Evolutionary conservation across 2,113 vertebrate genomes (phyloP).

Genomic region (Thunnus maccoyii): DNA sequence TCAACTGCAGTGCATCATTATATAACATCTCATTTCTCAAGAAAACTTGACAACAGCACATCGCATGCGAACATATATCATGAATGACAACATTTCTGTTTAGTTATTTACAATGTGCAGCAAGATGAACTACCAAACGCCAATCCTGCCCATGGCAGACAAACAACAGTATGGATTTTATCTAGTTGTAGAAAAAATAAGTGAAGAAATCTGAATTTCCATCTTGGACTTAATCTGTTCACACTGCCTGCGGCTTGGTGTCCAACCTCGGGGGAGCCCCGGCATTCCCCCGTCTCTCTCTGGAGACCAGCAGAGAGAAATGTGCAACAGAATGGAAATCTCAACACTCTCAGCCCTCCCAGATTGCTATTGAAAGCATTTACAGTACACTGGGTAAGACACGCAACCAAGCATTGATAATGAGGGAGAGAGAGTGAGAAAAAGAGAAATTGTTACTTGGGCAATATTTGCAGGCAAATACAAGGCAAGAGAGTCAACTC

Average conservation of each 20-base stretch:
- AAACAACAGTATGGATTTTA: conserved; percentile 58
- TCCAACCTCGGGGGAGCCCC: conserved; percentile 75
- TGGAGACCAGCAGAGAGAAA: conserved; percentile 74
- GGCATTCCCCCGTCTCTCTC: conserved; percentile 71
- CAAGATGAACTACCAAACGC: conserved; percentile 38
- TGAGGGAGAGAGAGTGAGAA: conserved; percentile 55
- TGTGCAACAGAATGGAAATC: conserved; percentile 84
- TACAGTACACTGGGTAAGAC: conserved; percentile 82
- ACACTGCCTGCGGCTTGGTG: conserved; percentile 74
- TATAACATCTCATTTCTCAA: conserved; percentile 18
- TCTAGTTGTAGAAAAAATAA: conserved; percentile 43
- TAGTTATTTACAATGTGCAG: conserved; percentile 36
- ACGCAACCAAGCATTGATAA: conserved; percentile 81
- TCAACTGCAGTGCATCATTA: not conserved
- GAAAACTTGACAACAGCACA: conserved; percentile 14
- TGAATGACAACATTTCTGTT: conserved; percentile 45
- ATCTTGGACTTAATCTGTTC: conserved; percentile 80
- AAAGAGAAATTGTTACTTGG: conserved; percentile 36
- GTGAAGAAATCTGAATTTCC: conserved; percentile 74
- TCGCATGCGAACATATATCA: conserved; percentile 7
- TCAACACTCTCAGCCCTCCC: conserved; percentile 76
- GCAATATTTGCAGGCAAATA: conserved; percentile 43
- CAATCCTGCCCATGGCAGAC: conserved; percentile 17
- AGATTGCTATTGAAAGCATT: conserved; percentile 81
- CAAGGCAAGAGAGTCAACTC: conserved; percentile 41